phyloP scores from a whole-genome alignment of 2,113 vertebrate genomes.

The Mustela nigripes region DNA sequence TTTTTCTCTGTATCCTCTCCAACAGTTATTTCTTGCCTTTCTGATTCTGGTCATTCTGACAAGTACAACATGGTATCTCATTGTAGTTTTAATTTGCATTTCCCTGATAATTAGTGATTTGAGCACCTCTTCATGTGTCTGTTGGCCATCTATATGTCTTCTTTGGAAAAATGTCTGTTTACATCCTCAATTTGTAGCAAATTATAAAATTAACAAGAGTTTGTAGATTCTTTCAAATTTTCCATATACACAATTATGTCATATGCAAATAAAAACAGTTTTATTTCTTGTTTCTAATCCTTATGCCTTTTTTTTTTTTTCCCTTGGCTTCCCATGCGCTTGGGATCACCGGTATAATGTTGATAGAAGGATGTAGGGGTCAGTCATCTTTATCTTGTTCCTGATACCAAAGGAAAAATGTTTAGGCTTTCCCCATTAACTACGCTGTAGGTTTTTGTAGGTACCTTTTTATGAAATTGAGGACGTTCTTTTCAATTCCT shows the following conservation, averaged over 20 bases:
- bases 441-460: background rate
- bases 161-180: background rate
- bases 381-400: background rate
- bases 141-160: background rate
- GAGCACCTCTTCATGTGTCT: background rate
- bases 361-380: background rate
- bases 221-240: background rate
- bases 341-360: background rate
- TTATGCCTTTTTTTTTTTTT: background rate
- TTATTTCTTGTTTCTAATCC: background rate
- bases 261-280: background rate
- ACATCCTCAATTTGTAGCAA: background rate
- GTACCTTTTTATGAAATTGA: background rate
- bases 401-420: constrained; percentile 29
- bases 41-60: background rate
- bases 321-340: background rate
- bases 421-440: background rate
- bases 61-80: background rate
- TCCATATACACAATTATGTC: background rate
- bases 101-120: background rate
- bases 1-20: background rate
- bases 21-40: background rate
- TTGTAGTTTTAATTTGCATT: background rate
- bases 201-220: background rate
- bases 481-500: background rate